Conservation (phyloP, 1,140 invertebrate genomes). For the Nasonia vitripennis region DNA sequence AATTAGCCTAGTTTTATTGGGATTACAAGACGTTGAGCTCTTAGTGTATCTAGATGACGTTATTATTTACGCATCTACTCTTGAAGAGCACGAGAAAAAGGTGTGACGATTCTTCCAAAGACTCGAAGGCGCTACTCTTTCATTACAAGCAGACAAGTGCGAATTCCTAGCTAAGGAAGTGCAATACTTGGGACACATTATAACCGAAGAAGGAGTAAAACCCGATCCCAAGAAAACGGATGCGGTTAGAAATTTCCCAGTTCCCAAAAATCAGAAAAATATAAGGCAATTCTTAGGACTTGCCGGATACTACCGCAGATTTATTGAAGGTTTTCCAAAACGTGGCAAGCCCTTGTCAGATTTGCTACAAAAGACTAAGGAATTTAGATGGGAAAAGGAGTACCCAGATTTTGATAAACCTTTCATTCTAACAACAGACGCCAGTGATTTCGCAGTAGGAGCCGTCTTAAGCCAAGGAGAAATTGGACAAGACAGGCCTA, state of each 20-base stretch:
- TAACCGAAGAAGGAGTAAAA: constrained; percentile 19
- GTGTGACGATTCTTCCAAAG: background rate
- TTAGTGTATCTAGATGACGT: constrained; percentile 37
- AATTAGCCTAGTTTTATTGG: constrained; percentile 1
- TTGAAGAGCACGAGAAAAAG: constrained; percentile 31
- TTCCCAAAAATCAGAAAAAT: constrained; percentile 11
- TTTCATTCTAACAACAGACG: constrained; percentile 64
- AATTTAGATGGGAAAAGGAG: constrained; percentile 50
- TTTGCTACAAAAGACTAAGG: constrained; percentile 46
- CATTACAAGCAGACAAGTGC: no score
- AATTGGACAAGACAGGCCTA: constrained; percentile 48
- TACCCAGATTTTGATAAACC: constrained; percentile 64
- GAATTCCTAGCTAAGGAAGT: no score
- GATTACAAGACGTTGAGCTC: background rate
- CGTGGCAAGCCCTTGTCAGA: constrained; percentile 45
- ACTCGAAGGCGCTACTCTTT: background rate
- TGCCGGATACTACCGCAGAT: constrained; percentile 20
- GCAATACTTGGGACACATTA: no score
- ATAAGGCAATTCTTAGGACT: constrained; percentile 26
- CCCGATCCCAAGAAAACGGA: constrained; percentile 9
- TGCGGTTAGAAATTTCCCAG: constrained; percentile 7
- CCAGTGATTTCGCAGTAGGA: constrained; percentile 59
- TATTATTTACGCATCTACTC: constrained; percentile 1
- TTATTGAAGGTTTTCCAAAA: constrained; percentile 47
- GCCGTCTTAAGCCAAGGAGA: constrained; percentile 65